Evolutionary conservation across 2,888 invertebrate species (phyloP).

Genomic region (Petrolisthes manimaculis): DNA sequence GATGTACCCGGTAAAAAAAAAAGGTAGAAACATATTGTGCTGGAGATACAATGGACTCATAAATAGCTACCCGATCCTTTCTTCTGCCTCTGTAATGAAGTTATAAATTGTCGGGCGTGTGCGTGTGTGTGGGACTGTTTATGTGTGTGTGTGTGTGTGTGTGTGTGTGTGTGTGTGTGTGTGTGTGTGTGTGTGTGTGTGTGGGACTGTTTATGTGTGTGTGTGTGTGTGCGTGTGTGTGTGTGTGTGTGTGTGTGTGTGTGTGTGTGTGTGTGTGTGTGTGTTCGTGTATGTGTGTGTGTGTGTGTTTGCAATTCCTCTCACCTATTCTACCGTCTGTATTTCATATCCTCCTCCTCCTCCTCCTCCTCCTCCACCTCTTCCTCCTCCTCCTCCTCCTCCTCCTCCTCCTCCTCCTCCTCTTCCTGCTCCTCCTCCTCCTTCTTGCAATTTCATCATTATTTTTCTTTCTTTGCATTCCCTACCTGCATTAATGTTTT

Average conservation of each 20-base stretch:
- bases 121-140: background rate
- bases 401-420: too few relatives aligned
- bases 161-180: background rate
- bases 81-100: background rate
- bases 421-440: too few relatives aligned
- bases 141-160: background rate
- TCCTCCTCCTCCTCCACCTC: too few relatives aligned
- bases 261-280: constrained; percentile 4
- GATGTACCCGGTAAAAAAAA: background rate
- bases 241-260: constrained; percentile 7
- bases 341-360: too few relatives aligned
- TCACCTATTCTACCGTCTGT: too few relatives aligned
- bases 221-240: constrained; percentile 1
- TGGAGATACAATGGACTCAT: background rate
- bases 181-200: background rate
- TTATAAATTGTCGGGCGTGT: background rate
- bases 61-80: background rate
- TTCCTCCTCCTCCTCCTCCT: too few relatives aligned
- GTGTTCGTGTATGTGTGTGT: background rate
- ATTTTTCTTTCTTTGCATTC: too few relatives aligned
- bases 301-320: background rate
- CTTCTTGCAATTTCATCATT: too few relatives aligned
- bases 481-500: too few relatives aligned
- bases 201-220: background rate
- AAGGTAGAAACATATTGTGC: background rate